A percentile compares a stretch with the other conserved stretches of the same genome.
Conservation (phyloP, 2,113 vertebrate genomes). For the Gadus macrocephalus region DNA sequence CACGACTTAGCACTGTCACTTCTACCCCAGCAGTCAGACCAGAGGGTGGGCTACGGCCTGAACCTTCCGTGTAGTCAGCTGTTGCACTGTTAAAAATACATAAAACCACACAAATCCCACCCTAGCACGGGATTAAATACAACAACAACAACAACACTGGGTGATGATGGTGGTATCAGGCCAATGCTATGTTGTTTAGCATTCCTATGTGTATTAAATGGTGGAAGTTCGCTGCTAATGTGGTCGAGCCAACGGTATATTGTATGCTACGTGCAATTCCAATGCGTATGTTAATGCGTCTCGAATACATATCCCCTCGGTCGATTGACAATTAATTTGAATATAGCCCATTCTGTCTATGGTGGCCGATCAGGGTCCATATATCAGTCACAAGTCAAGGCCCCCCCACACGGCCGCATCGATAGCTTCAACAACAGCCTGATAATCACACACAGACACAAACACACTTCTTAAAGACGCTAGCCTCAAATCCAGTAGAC, state of each 20-base stretch:
- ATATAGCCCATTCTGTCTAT: constrained; percentile 16
- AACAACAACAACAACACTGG: constrained; percentile 40
- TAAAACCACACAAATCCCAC: constrained; percentile 71
- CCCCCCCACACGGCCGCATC: constrained; percentile 35
- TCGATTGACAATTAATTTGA: background rate
- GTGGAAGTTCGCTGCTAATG: background rate
- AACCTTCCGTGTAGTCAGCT: constrained; percentile 65
- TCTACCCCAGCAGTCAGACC: constrained; percentile 60
- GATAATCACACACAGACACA: background rate
- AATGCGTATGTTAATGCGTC: no score
- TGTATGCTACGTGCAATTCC: no score
- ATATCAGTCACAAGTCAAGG: constrained; percentile 45
- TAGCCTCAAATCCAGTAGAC: no score
- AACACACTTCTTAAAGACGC: no score
- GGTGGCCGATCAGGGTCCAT: constrained; percentile 24
- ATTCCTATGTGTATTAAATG: background rate
- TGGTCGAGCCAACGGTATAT: no score
- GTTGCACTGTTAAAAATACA: constrained; percentile 75
- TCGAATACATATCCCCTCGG: no score
- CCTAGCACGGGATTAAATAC: constrained; percentile 54
- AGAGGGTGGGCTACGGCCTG: constrained; percentile 61
- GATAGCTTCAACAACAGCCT: constrained; percentile 35
- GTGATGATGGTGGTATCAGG: no score
- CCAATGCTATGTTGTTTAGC: background rate
- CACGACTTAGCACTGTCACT: constrained; percentile 28